Base-by-base conservation (phyloP, 1,140 invertebrate genomes). In the Zaprionus tsacasi region DNA sequence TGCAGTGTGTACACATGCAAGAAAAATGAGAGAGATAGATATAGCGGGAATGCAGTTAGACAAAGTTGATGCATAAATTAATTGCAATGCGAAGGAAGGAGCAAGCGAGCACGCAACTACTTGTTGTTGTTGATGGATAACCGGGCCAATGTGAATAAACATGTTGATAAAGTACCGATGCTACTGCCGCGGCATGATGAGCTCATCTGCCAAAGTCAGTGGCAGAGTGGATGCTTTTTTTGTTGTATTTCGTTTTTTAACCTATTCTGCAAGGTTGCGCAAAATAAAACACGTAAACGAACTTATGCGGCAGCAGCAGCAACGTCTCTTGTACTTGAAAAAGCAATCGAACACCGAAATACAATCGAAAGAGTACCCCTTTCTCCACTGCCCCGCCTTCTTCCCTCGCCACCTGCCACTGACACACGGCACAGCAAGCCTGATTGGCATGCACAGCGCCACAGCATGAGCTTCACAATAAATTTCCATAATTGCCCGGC, bases 401-500 rank as follows among this genome's bases (percentile, higher is more conserved):
- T 13, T 6, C 3, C 36, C 25, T 5, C 3, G 6, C 27, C 27
- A 6, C 27, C 54, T 67, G 50, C 45, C 36, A 63, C 38, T 40
- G 57, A 72, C 54, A 77, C 43, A 52, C 43, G 12, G 25, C 36
- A 33, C 21, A 6, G 3, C 30, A 6, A 30, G 36, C 50, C 85
- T 88, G 78, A 88, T 88, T 88, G 80, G 65, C 77, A 88, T 88
- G 71, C 83, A 89, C 15, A 54, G 65, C 80, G 63, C 58, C 65
- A 38, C 79, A 12, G 55, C 69, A 52, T 68, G 81, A 82, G 78
- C 61, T 87, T 76, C 73, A 78, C 83, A 88, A 88, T 83, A 89
- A 87, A 88, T 88, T 88, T 88, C 83, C 85, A 88, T 88, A 88
- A 88, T 88, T 88, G 85, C 70, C 68, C 67, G 54, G 83, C 66